phyloP scores from a whole-genome alignment of 2,888 invertebrate genomes.

The Exephanes ischioxanthus region DNA sequence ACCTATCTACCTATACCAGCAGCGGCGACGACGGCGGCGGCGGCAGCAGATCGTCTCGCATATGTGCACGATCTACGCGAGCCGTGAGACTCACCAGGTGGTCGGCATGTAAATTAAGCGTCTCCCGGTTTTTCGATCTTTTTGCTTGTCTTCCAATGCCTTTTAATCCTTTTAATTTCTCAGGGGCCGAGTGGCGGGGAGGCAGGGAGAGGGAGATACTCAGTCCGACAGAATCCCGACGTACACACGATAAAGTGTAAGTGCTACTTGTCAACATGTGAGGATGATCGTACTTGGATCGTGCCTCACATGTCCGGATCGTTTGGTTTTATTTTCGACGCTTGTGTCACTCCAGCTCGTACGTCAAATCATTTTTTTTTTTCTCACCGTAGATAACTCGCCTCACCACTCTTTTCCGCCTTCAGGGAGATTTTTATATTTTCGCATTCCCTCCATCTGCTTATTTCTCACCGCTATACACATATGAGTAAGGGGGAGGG shows the following conservation, averaged over 20 bases:
- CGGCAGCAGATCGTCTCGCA: conserved; percentile 42
- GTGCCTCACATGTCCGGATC: conserved; percentile 43
- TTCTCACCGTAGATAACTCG: conserved; percentile 27
- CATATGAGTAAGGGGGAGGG: not conserved
- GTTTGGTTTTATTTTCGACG: conserved; percentile 69
- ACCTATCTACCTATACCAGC: conserved; percentile 34
- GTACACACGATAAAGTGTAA: conserved; percentile 74
- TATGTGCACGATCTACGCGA: conserved; percentile 48
- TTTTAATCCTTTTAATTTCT: conserved; percentile 42
- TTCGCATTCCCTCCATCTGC: conserved; percentile 27
- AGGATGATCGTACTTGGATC: conserved; percentile 65
- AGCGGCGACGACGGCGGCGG: not conserved
- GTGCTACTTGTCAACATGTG: conserved; percentile 78
- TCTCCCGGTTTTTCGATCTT: conserved; percentile 60
- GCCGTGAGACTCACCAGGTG: conserved; percentile 60
- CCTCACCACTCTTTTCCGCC: conserved; percentile 39
- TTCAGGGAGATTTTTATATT: conserved; percentile 27
- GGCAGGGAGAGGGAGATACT: conserved; percentile 11
- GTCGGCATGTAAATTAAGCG: conserved; percentile 70
- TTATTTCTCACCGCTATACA: conserved; percentile 26
- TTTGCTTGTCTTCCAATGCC: conserved; percentile 53
- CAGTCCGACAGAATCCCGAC: conserved; percentile 60
- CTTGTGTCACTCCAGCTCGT: conserved; percentile 68
- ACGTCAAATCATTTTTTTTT: conserved; percentile 35
- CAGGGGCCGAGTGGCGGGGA: not conserved